A percentile compares a stretch with the other conserved stretches of the same genome.
phyloP scores from a whole-genome alignment of 1,140 invertebrate genomes.

The Anastrepha obliqua region DNA sequence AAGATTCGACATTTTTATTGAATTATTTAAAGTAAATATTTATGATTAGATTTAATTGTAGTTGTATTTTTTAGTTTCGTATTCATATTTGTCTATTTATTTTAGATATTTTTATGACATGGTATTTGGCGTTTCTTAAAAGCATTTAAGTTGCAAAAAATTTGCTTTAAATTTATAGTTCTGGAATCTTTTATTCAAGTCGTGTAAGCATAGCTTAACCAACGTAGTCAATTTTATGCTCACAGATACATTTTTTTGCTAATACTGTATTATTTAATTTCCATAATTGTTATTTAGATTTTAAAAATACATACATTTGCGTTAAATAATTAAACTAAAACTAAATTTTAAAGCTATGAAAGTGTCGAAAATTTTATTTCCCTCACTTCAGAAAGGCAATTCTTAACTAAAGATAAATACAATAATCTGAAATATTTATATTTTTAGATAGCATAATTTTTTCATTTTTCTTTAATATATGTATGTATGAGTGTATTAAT shows the following conservation, averaged over 20 bases:
- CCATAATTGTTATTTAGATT: too few species aligned
- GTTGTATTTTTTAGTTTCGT: conserved; percentile 31
- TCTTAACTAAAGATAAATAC: too few species aligned
- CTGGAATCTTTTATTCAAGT: background rate
- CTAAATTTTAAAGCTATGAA: conserved; percentile 25
- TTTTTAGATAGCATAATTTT: too few species aligned
- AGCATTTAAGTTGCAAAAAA: background rate
- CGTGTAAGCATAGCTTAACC: background rate
- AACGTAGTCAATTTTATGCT: too few species aligned
- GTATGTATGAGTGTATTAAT: too few species aligned
- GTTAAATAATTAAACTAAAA: background rate
- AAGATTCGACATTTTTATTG: conserved; percentile 45
- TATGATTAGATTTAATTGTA: conserved; percentile 22
- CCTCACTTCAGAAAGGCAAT: background rate
- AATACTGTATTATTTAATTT: background rate
- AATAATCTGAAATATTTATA: too few species aligned
- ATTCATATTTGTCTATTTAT: background rate
- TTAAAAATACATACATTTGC: background rate
- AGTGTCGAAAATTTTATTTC: background rate
- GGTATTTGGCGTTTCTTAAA: background rate
- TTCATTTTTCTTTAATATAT: too few species aligned
- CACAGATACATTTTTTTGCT: background rate
- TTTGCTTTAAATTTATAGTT: background rate
- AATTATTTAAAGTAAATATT: conserved; percentile 52
- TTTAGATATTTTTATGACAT: background rate